Percentiles rank a stretch among this genome's conserved stretches.
Evolutionary conservation across 2,113 vertebrate genomes (phyloP).

Genomic region (Osmerus mordax): DNA sequence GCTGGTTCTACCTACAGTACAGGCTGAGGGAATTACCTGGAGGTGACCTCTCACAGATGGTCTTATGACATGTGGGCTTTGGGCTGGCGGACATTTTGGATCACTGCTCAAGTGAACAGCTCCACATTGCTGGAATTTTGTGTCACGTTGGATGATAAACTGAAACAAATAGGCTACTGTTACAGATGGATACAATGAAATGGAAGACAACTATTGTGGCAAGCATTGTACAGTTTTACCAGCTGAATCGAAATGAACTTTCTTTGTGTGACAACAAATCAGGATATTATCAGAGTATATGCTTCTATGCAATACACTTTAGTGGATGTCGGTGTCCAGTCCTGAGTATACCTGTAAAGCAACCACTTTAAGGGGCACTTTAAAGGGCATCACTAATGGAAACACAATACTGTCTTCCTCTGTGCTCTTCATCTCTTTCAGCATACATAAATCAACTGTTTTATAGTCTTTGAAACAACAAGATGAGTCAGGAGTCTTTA

Average conservation of each 20-base stretch:
- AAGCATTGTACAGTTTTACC: too few relatives aligned
- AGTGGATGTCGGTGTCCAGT: too few relatives aligned
- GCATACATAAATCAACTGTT: conserved; percentile 10
- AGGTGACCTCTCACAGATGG: conserved; percentile 26
- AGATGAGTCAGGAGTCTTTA: conserved; percentile 29
- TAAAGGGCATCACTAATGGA: too few relatives aligned
- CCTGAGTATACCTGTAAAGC: too few relatives aligned
- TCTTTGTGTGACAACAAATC: too few relatives aligned
- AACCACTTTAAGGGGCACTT: too few relatives aligned
- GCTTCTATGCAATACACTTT: too few relatives aligned
- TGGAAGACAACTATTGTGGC: too few relatives aligned
- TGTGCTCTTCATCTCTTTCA: conserved; percentile 10
- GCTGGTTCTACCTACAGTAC: conserved; percentile 48
- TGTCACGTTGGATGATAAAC: neutral
- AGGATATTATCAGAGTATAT: too few relatives aligned
- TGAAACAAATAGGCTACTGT: neutral
- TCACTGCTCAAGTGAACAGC: neutral
- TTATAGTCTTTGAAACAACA: conserved; percentile 11
- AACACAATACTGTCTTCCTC: neutral
- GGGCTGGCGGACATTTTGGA: neutral
- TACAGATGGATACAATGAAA: too few relatives aligned
- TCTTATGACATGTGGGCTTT: conserved; percentile 32
- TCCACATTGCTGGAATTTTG: neutral
- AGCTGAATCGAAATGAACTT: too few relatives aligned
- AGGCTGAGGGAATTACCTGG: conserved; percentile 43